These are phyloP conservation scores for Aphelenchoides besseyi DNA, from an alignment of 1,140 invertebrate genomes.

Conservation along the genomic window DNA sequence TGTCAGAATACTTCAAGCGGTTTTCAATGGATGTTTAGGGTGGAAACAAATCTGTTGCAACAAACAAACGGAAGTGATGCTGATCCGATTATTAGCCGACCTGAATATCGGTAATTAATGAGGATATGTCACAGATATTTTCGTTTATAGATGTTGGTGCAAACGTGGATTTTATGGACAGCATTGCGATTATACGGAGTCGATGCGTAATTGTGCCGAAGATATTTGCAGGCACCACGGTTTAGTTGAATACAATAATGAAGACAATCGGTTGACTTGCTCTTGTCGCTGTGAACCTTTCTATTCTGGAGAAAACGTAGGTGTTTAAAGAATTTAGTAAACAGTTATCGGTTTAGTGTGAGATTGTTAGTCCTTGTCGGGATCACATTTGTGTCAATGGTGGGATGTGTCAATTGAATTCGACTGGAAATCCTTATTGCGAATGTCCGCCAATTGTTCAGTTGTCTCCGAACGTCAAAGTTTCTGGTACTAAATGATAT, in stretches of 20 bases:
- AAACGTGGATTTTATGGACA: slow-evolving; percentile 33
- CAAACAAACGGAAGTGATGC: not conserved
- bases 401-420: slow-evolving; percentile 27
- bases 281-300: slow-evolving; percentile 31
- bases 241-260: slow-evolving; percentile 16
- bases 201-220: slow-evolving; percentile 38
- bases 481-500: not conserved
- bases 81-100: not conserved
- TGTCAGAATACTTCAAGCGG: too few relatives aligned
- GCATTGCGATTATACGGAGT: slow-evolving; percentile 41
- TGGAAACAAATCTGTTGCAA: not conserved
- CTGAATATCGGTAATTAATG: slow-evolving; percentile 19
- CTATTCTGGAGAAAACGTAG: slow-evolving; percentile 32
- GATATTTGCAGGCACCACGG: slow-evolving; percentile 38
- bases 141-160: slow-evolving; percentile 41
- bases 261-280: slow-evolving; percentile 15
- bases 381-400: slow-evolving; percentile 36
- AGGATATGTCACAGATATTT: too few relatives aligned
- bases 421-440: slow-evolving; percentile 16
- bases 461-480: not conserved
- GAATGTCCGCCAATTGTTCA: slow-evolving; percentile 16
- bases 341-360: slow-evolving; percentile 31
- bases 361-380: slow-evolving; percentile 33
- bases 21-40: slow-evolving; percentile 6
- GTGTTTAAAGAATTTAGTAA: not conserved